Percentiles rank a stretch among this genome's conserved stretches.
Conservation (phyloP, 1,140 invertebrate species). For the Lamellibrachia luymesi region DNA sequence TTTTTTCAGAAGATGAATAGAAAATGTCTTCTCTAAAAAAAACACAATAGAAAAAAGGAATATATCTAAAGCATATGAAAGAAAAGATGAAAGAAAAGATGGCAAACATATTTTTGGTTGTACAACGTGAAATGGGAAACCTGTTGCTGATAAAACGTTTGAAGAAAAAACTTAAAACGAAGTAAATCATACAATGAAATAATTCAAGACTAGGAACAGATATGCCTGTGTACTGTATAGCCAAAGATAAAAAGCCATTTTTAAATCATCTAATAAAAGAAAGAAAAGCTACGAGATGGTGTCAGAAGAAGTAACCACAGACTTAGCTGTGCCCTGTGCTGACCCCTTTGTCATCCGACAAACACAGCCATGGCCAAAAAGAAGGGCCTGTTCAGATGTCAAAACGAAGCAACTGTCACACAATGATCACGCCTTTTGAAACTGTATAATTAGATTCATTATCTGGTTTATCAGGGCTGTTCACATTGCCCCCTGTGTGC, state of each 20-base stretch:
- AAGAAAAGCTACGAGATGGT: background rate
- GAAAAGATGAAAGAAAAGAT: constrained; percentile 5
- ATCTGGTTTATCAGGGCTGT: background rate
- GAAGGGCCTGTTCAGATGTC: background rate
- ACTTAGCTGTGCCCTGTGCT: background rate
- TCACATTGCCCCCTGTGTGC: background rate
- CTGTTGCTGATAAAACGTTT: background rate
- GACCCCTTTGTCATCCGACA: background rate
- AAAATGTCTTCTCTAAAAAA: background rate
- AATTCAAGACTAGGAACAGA: background rate
- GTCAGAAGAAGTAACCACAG: background rate
- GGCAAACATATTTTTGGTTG: background rate
- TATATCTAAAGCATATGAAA: background rate
- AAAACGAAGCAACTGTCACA: background rate
- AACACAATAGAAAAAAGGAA: background rate
- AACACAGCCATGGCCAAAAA: background rate
- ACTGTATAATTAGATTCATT: constrained; percentile 6
- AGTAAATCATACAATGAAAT: constrained; percentile 6
- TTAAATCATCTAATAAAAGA: background rate
- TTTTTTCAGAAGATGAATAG: background rate
- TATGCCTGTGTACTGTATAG: background rate
- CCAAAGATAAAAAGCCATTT: background rate
- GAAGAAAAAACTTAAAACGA: background rate
- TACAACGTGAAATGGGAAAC: background rate
- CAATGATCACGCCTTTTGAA: constrained; percentile 4